Base-by-base conservation (phyloP, 2,888 invertebrate species). In the Dryobotodes eremita region DNA sequence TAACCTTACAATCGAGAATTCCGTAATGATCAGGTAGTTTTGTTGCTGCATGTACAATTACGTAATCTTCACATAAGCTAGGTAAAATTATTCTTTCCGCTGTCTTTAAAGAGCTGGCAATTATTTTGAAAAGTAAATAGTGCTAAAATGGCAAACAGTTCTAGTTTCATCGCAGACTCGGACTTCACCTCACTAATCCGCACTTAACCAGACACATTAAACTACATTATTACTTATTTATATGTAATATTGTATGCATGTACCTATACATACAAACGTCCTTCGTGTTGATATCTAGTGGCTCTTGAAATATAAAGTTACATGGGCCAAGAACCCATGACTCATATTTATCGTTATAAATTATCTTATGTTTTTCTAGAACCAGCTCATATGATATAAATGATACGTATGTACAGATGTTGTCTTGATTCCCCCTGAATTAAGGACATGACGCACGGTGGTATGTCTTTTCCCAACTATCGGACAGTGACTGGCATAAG, bases 281-380 rank as follows among this genome's bases (percentile, higher is more conserved):
- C 57, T 77, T 78, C 65, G 59, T 23, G 50, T 31, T 48, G 31
- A 31, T 76, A 76, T 77, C 50, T 77, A 50, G 50, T 77, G 66
- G 48, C 26, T 66, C 78, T 59, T 59, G 42, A 65, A 66, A 77
- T 66, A 78, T 53, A 66, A 77, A 66, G 65, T 77, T 78, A 79
- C 77, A 46, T 68, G n/a, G 57, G 31, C 26, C 42, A 42, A 31
- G 65, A 57, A 59, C 57, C 65, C 65, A 66, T 77, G 78, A 77
- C 65, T 66, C 78, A 77, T 26, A 77, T 26, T 36, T 48, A 65
- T 65, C 48, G 31, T 64, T 75, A 42, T 62, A 61, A 55, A 57
- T 78, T 23, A 46, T 53, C 42, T 61, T 26, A 55, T 75, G 8
- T 26, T 76, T 64, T 71, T 79, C 20, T 55, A 62, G 46, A 70